Base-by-base conservation (phyloP, 2,113 vertebrate species). In the Nothobranchius furzeri region DNA sequence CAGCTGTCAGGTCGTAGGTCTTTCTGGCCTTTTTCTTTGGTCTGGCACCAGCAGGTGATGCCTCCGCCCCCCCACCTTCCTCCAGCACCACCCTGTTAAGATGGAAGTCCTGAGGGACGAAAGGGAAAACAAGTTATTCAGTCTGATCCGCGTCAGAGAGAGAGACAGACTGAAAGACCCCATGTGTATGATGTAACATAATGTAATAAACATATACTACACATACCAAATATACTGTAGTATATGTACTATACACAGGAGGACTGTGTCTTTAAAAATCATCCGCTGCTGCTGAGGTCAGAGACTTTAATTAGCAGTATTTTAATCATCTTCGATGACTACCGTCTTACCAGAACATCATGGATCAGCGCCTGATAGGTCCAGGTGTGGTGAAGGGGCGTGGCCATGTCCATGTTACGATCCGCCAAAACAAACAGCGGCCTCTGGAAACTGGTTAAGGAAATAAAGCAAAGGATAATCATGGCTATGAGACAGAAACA, bases 291-390 rank as follows among this genome's bases (percentile, higher is more conserved):
- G 30, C 30, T 30, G 30, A 30, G 30, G 30, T 30, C 30, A 30
- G 30, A 30, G 3, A 30, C 30, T 30, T 4, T 30, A 30, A 30
- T 30, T 4, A 30, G 30, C 30, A 30, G 30, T 30, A 30, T 30
- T 40, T 5, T 40, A 40, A 8, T 40, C 37, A 40, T 40, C 37
- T 40, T 40, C 0, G 37, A 40, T 40, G 9, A 40, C 37, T 3
- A 9, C 6, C 9, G 1, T 40, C 96, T 96, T 91, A 99, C 98
- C 95, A 99, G 91, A 67, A 99, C 97, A 73, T 99, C 97, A 73
- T 99, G 98, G 85, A 99, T 96, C 89, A 99, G 93, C 54, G 97
- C 98, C 90, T 99, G 98, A 90, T 99, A 99, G 72, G 97, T 99
- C 97, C 97, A 99, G 42, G 97, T 97, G 90, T 99, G 98, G 84